These are phyloP conservation scores for human DNA, from an alignment of 2,113 vertebrate species.

Conservation along the genomic window DNA sequence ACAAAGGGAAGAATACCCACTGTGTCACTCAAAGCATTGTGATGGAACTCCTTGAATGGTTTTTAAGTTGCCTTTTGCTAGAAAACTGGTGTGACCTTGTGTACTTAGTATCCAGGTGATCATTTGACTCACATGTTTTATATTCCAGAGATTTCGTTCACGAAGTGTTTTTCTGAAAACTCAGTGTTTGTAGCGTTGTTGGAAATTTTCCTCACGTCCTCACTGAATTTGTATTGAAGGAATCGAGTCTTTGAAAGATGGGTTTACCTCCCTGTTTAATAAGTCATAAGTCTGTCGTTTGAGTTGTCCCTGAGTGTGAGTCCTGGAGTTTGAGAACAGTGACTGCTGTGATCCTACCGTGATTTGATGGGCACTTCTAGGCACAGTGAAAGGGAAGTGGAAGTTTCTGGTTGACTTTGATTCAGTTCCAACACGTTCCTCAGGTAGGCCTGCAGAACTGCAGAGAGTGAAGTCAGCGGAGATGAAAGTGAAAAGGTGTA, in stretches of 20 bases:
- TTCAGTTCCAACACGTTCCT: neutral
- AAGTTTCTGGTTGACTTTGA: slow-evolving; percentile 63
- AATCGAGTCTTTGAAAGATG: neutral
- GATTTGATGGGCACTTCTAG: slow-evolving; percentile 49
- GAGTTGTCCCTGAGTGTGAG: neutral
- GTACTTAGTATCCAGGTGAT: neutral
- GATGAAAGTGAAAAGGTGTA: slow-evolving; percentile 65
- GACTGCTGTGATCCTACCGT: neutral
- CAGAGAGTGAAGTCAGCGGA: slow-evolving; percentile 24
- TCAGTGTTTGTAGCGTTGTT: rapidly evolving
- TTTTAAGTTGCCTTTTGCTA: neutral
- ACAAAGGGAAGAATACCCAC: neutral
- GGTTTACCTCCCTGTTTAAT: neutral
- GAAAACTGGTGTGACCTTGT: no score
- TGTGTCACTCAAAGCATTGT: rapidly evolving
- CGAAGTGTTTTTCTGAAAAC: neutral
- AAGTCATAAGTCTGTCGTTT: neutral
- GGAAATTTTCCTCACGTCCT: rapidly evolving
- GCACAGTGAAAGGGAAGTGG: slow-evolving; percentile 59
- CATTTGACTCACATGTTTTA: neutral
- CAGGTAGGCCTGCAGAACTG: neutral
- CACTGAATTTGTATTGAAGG: rapidly evolving
- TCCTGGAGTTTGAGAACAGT: neutral
- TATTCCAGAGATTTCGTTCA: neutral
- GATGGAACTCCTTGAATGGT: neutral